Percentiles rank a stretch among this genome's conserved stretches.
phyloP scores from a whole-genome alignment of 2,797 vertebrate genomes.

The Amazona finschi region DNA sequence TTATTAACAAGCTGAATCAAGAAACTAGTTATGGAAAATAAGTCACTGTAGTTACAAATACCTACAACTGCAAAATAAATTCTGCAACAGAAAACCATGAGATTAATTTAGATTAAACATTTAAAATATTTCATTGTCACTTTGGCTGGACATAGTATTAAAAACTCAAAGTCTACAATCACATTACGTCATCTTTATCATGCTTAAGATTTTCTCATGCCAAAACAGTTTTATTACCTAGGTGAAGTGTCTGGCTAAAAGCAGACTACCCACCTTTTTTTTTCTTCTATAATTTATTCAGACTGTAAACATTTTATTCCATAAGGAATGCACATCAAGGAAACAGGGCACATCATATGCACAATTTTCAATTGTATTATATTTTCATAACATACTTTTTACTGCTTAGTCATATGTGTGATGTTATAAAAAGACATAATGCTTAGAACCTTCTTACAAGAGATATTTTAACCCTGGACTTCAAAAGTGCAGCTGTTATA shows the following conservation, averaged over 20 bases:
- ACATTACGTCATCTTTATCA: background rate
- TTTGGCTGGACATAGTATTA: background rate
- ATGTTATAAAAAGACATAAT: slow-evolving; percentile 24
- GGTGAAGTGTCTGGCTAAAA: background rate
- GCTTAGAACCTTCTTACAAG: slow-evolving; percentile 22
- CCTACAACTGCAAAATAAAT: background rate
- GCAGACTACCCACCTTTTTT: background rate
- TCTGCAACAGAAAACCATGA: background rate
- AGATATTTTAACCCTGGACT: background rate
- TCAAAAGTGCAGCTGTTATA: background rate
- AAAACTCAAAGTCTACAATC: background rate
- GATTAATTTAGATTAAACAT: background rate
- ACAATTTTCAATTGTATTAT: background rate
- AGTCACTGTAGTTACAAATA: background rate
- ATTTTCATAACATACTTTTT: background rate
- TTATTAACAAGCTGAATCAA: background rate
- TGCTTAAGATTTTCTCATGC: background rate
- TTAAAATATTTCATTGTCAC: background rate
- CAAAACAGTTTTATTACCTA: background rate
- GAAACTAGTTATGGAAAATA: background rate
- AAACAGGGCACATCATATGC: background rate
- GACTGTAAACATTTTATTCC: background rate
- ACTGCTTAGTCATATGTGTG: slow-evolving; percentile 17
- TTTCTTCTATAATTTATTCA: background rate
- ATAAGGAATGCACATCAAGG: background rate